Base-by-base conservation (phyloP, 1,140 invertebrate genomes). In the Zophobas atratus region DNA sequence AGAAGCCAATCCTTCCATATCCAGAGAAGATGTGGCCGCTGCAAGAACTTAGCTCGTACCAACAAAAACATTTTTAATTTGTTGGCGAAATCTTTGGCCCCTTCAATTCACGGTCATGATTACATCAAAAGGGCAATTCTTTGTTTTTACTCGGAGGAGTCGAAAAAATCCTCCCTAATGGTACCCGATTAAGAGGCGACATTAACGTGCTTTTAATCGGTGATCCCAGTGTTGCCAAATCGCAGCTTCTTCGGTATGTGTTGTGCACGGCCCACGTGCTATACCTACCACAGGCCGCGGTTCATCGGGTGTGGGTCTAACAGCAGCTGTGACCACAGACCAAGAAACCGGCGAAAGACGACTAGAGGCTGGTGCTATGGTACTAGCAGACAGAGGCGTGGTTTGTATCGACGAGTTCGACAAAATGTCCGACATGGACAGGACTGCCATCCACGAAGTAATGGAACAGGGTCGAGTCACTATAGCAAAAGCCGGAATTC, bases 351-450 rank as follows among this genome's bases (percentile, higher is more conserved):
- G 97, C 8, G 94, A 96, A 82, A 89, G 94, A 77, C 89, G 97
- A 74, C 86, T 99, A 33, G 98, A 99, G 89, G 98, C 98, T 2
- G 98, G 98, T 84, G 98, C 98, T 78, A 99, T 99, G 98, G 98
- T 99, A n/a, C 86, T 99, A 36, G 98, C 97, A 0, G 98, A 99
- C 88, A 89, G 98, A 70, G 98, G 98, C 34, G 95, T 99, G 56
- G 98, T 99, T 63, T 99, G 98, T 85, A 99, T 99, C 86, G 99
- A 99, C 88, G 98, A 99, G 89, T 99, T 99, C 88, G 98, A 99
- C 88, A 99, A 99, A 89, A 99, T 99, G 99, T 97, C 97, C n/a
- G 99, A 99, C 85, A 96, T 99, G 73, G 98, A 99, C 89, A 90
- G 98, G 82, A 99, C 98, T 8, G 98, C 98, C 34, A 99, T 99